Conservation (phyloP, 2,888 invertebrate species). For the Diplolepis rosae region DNA sequence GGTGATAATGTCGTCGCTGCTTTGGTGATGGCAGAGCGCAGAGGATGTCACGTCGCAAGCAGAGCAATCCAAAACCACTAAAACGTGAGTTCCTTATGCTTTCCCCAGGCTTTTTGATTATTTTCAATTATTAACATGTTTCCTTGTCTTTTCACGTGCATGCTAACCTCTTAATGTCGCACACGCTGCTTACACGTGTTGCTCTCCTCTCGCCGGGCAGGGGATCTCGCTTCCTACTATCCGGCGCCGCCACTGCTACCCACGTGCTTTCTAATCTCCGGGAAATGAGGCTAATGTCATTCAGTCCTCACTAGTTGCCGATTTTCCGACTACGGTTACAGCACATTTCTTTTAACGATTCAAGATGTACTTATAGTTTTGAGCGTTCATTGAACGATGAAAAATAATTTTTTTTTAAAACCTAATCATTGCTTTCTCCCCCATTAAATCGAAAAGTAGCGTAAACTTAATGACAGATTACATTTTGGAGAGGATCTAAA, state of each 20-base stretch:
- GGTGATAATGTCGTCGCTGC: constrained; percentile 62
- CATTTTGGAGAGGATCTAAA: no score
- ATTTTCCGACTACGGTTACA: not conserved
- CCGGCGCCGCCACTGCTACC: no score
- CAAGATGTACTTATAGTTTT: no score
- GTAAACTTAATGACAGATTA: no score
- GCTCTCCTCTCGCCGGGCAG: constrained; percentile 21
- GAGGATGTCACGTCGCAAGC: constrained; percentile 93
- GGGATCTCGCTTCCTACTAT: constrained; percentile 17
- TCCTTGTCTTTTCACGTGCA: not conserved
- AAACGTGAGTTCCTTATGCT: constrained; percentile 84
- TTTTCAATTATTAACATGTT: not conserved
- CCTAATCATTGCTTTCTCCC: no score
- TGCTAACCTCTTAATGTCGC: not conserved
- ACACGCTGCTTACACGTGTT: constrained; percentile 29
- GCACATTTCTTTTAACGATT: no score
- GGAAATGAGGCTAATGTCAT: constrained; percentile 25
- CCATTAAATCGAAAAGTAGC: no score
- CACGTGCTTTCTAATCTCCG: constrained; percentile 27
- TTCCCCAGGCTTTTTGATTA: not conserved
- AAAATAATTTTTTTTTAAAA: no score
- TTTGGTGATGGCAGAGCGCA: constrained; percentile 71
- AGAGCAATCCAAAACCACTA: constrained; percentile 95
- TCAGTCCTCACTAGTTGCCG: not conserved
- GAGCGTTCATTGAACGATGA: no score